Evolutionary conservation across 2,888 invertebrate species (phyloP).

Genomic region (Apamea anceps): DNA sequence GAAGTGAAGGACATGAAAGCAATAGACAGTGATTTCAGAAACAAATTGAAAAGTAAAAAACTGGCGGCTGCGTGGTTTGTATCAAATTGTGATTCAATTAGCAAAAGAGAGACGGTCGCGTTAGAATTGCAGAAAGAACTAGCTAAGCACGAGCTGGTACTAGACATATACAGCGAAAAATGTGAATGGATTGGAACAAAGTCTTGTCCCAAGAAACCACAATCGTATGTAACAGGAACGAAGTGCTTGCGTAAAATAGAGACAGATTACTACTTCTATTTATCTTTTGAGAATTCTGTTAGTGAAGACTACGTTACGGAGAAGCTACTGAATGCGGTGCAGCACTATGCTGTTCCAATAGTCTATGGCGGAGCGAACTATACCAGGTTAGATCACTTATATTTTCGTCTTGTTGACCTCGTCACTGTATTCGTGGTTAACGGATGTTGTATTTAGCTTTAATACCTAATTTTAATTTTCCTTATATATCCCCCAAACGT

Average conservation of each 20-base stretch:
- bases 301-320: slow-evolving; percentile 83
- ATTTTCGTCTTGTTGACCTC: not conserved
- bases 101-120: slow-evolving; percentile 68
- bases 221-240: not conserved
- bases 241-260: slow-evolving; percentile 70
- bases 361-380: slow-evolving; percentile 83
- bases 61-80: slow-evolving; percentile 81
- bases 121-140: slow-evolving; percentile 67
- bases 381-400: slow-evolving; percentile 71
- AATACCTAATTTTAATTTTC: not conserved
- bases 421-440: not conserved
- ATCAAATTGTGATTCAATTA: slow-evolving; percentile 75
- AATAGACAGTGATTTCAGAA: slow-evolving; percentile 66
- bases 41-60: slow-evolving; percentile 70
- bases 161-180: slow-evolving; percentile 75
- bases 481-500: not conserved
- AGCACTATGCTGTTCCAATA: slow-evolving; percentile 78
- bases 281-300: slow-evolving; percentile 81
- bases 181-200: slow-evolving; percentile 66
- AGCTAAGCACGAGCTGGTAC: slow-evolving; percentile 62
- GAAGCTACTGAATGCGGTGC: slow-evolving; percentile 77
- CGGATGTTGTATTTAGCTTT: not conserved
- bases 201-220: slow-evolving; percentile 5
- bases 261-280: slow-evolving; percentile 79
- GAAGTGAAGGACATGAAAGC: slow-evolving; percentile 70